Base-by-base conservation (phyloP, 37 sponge, comb jelly and placozoan species). In the Spongilla lacustris region DNA sequence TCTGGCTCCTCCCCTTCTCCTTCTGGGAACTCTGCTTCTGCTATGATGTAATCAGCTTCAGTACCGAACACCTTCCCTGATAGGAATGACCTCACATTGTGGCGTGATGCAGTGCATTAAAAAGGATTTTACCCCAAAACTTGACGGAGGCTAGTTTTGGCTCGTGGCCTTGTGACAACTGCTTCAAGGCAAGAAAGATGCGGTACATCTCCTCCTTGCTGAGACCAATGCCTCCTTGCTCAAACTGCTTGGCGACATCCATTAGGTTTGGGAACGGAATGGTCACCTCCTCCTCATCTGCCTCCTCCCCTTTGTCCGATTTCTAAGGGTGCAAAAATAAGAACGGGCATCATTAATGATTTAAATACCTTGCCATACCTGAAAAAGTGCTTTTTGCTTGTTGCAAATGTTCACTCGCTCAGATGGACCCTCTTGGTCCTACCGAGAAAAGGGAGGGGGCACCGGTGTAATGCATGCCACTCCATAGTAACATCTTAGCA, bases 71-170 rank as follows among this genome's bases (percentile, higher is more conserved):
- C 75, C 81, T 97, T 98, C 12, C 96, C 93, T 93, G 76, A 14
- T 76, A 6, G 28, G 35, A 91, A 24, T 38, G 34, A 74, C 27
- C 27, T 69, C n/a, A 82, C n/a, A 69, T 10, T 26, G 27, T 35
- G 12, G 31, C 14, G 34, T n/a, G n/a, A n/a, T n/a, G n/a, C n/a
- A n/a, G n/a, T n/a, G n/a, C n/a, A n/a, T n/a, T n/a, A n/a, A n/a
- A n/a, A n/a, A n/a, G n/a, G n/a, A n/a, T n/a, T 21, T 85, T 36
- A 85, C 97, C 99, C 99, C 99, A 98, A 84, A 98, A 98, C 36
- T 92, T 66, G 9, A 92, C 95, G 32, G 92, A 88, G 11, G 92
- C 85, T 36, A 98, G 81, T 11, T 94, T 89, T 21, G 88, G 83
- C 69, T 87, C 66, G 8, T 85, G 76, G 0, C 48, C 85, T 73